Base-by-base conservation (phyloP, 2,113 vertebrate species). In the Collichthys lucidus region DNA sequence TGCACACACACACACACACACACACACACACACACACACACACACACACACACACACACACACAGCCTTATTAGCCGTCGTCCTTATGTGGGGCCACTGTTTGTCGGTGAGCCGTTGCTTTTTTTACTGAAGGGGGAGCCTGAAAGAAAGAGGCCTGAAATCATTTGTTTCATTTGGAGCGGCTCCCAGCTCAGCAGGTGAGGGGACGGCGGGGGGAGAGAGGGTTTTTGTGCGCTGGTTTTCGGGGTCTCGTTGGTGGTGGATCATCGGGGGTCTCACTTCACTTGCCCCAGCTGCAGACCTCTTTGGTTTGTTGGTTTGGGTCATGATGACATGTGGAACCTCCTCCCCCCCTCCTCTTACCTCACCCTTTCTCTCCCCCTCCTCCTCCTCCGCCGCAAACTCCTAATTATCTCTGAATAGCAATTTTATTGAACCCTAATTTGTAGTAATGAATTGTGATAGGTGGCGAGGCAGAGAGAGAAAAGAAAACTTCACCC, bases 401-500 rank as follows among this genome's bases (percentile, higher is more conserved):
- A 95, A 93, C 93, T 87, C 91, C 94, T 97, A 96, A 96, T 96
- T 97, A 96, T 96, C 95, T 95, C 94, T 96, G 96, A 97, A 96
- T 96, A 95, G 93, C 93, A 96, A 95, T 95, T 95, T 94, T 95
- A 96, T 94, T 95, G 94, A 96, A 95, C 92, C 92, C 96, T 96
- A 95, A 96, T 96, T 96, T 96, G 95, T 92, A 94, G 94, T 96
- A 96, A 96, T 96, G 94, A 95, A 95, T 94, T 95, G 95, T 96
- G 95, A 96, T 95, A 93, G 94, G 94, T 94, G 92, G 93, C 90
- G 85, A 86, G 64, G 84, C 81, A 81, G 74, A 89, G 80, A 89
- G 88, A 91, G 74, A 89, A 85, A 86, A 90, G 73, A 63, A 76
- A 90, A 79, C 74, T 69, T 70, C 44, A 44, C 16, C 69, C 78